These are phyloP conservation scores for Germaria angustata DNA, from an alignment of 2,888 invertebrate species.

Conservation along the genomic window DNA sequence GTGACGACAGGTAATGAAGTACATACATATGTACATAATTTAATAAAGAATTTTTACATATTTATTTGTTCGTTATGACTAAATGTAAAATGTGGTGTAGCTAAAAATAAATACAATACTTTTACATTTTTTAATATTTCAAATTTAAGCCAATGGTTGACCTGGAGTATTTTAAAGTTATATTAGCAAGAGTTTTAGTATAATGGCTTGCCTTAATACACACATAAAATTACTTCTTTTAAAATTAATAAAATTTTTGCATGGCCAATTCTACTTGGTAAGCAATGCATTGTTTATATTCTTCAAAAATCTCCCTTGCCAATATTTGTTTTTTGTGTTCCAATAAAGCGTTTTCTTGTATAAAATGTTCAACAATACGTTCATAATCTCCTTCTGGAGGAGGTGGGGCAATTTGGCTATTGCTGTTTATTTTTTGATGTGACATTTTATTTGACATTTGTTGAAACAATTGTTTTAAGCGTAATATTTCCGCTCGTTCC, in stretches of 20 bases:
- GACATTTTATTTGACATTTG: slow-evolving; percentile 63
- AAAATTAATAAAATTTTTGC: slow-evolving; percentile 72
- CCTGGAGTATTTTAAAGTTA: slow-evolving; percentile 24
- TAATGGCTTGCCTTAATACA: too few relatives aligned
- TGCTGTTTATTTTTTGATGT: slow-evolving; percentile 3
- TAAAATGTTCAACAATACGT: slow-evolving; percentile 81
- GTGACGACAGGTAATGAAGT: too few relatives aligned
- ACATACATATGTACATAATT: too few relatives aligned
- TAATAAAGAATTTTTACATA: too few relatives aligned
- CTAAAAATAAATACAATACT: slow-evolving; percentile 19
- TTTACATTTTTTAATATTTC: neutral
- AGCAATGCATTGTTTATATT: slow-evolving; percentile 86
- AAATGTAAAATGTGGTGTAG: neutral
- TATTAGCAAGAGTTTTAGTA: neutral
- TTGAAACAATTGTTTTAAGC: slow-evolving; percentile 81
- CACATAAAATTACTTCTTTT: neutral
- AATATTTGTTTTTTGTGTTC: slow-evolving; percentile 86
- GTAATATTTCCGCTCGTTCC: slow-evolving; percentile 87
- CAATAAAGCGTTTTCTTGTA: slow-evolving; percentile 84
- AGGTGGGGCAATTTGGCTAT: neutral
- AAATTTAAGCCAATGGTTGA: neutral
- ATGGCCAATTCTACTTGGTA: slow-evolving; percentile 85
- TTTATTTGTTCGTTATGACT: too few relatives aligned
- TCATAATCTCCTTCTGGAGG: slow-evolving; percentile 79
- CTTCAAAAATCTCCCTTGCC: slow-evolving; percentile 86